Evolutionary conservation across 2,797 vertebrate species (phyloP), one percentile per base, ranked within the genome.

Genomic region (Monodelphis domestica): DNA sequence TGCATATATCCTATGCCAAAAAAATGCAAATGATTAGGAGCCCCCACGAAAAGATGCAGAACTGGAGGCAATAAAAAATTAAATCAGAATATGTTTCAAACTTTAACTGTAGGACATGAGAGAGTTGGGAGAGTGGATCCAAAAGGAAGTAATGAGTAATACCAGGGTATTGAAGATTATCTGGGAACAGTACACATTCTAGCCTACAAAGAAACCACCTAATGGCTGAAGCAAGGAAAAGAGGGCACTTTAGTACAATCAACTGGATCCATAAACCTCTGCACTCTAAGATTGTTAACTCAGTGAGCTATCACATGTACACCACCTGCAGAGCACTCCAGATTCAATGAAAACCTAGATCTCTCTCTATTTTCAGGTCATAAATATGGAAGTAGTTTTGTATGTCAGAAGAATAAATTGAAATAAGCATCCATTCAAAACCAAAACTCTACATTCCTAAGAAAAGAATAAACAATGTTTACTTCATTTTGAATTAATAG

Each of bases 401-500:
- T 97, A 97, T 94, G 93, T 96, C 90, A 91, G 59, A 96, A 97
- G 97, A 87, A 50, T 91, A 94, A 87, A 90, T 0, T 92, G 94
- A 95, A 52, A 90, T 93, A 91, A 97, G 92, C 53, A 96, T 38
- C 54, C n/a, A 17, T 12, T 90, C 92, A 95, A 95, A 95, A 93
- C 1, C 21, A 93, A 94, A 92, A 6, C 17, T 95, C 54, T 90
- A 63, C 52, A 93, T 91, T 93, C 24, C 54, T 92, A 54, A 94
- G 95, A 96, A 89, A 52, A 55, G 92, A 96, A 95, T 88, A 95
- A 17, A 52, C 87, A 96, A 94, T 93, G 94, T 50, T 89, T 89
- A 95, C 96, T 97, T 97, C 93, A 94, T 95, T 95, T 97, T 90
- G 94, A 91, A 91, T 97, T 96, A 91, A 89, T 0, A 26, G 26